Evolutionary conservation across 2,797 vertebrate genomes (phyloP).

Genomic region (Neosalanx taihuensis): DNA sequence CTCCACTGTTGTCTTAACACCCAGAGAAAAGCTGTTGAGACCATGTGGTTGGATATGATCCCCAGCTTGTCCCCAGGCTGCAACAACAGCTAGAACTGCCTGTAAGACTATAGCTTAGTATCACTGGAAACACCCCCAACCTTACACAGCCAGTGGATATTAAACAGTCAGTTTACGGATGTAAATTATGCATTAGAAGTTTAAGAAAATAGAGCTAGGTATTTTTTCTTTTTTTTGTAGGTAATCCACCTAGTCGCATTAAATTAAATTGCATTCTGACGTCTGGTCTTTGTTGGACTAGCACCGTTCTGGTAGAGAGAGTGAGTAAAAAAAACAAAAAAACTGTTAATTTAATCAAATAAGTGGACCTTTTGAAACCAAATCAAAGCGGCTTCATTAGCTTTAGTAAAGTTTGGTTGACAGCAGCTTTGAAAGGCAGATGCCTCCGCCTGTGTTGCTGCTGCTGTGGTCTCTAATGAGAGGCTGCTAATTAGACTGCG

Average conservation of each 20-base stretch:
- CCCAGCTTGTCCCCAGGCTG: conserved; percentile 46
- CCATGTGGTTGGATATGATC: conserved; percentile 43
- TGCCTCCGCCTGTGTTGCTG: conserved; percentile 74
- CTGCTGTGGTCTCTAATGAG: conserved; percentile 81
- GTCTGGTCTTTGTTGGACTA: conserved; percentile 64
- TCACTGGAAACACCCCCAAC: neutral
- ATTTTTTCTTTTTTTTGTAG: neutral
- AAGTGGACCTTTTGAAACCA: conserved; percentile 78
- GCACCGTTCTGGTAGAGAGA: conserved; percentile 51
- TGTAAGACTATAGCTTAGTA: neutral
- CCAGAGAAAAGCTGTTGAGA: conserved; percentile 33
- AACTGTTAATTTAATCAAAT: conserved; percentile 80
- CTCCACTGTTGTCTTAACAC: conserved; percentile 76
- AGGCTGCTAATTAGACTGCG: conserved; percentile 79
- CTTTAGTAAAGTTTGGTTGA: conserved; percentile 82
- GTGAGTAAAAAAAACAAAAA: conserved; percentile 5
- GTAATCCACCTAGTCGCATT: neutral
- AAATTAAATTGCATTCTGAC: conserved; percentile 41
- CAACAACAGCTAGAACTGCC: conserved; percentile 19
- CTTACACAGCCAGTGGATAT: neutral
- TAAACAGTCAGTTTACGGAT: neutral
- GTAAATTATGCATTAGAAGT: neutral
- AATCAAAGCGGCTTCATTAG: conserved; percentile 84
- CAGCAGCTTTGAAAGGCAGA: conserved; percentile 84
- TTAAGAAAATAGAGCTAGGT: too few relatives aligned